Evolutionary conservation across 2,797 vertebrate genomes (phyloP), one percentile per base, ranked within the genome.

Genomic region (Periparus ater): DNA sequence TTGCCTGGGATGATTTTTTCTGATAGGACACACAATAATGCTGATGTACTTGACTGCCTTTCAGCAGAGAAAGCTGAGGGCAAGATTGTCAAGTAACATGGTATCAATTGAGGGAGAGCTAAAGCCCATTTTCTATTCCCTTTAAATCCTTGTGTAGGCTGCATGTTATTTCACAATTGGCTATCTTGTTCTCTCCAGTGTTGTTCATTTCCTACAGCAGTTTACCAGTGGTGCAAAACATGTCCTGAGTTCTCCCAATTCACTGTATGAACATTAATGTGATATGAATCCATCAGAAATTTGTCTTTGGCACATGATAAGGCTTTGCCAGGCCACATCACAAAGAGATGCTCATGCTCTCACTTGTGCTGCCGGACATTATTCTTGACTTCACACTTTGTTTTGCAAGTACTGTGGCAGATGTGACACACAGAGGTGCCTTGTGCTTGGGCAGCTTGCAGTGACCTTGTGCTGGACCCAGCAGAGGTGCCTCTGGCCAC

Each of bases 341-440:
- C 20, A 10, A 51, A 65, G 63, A 32, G 11, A 3, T 7, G 21
- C 11, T 88, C 2, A 0, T 0, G 1, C 22, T 78, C 27, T 63
- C 6, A 2, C 68, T 71, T 71, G 45, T 71, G 32, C 40, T 55
- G 55, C n/a, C 47, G 79, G 51, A 79, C 1, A 8, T 58, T 50
- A 44, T 44, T 82, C 55, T 51, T 40, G 47, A 44, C 27, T 89
- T 89, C 19, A 5, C 75, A 19, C n/a, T 58, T 76, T 10, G 7
- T 42, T 70, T 77, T 76, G 36, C 53, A 77, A 60, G 70, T 42
- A 30, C 2, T 38, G 36, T 2, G 13, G 44, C 13, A 25, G 79
- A 40, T 63, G 60, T 62, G 44, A 47, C n/a, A 26, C 16, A 7
- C 11, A 27, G 34, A 32, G 23, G 34, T 10, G 7, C 11, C 40